Conservation (phyloP, 2,888 invertebrate species). For the Acleris sparsana region DNA sequence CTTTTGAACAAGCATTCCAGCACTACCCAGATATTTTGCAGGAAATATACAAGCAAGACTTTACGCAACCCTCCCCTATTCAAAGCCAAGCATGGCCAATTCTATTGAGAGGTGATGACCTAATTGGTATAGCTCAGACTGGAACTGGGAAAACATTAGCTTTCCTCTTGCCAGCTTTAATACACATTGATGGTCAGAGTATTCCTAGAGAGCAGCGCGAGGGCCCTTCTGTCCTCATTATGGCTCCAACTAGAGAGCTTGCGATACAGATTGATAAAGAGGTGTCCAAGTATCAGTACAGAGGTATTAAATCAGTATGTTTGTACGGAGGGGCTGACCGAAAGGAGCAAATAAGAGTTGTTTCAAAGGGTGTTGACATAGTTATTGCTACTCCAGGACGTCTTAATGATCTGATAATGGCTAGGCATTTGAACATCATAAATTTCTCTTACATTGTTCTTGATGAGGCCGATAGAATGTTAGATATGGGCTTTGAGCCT, state of each 20-base stretch:
- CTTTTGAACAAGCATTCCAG: constrained; percentile 92
- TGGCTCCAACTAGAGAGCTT: constrained; percentile 96
- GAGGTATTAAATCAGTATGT: constrained; percentile 93
- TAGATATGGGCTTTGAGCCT: constrained; percentile 94
- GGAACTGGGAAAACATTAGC: constrained; percentile 98
- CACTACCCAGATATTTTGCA: constrained; percentile 92
- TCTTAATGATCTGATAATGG: constrained; percentile 93
- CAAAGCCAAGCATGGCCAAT: constrained; percentile 98
- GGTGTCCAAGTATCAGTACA: constrained; percentile 94
- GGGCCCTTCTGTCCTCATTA: constrained; percentile 93
- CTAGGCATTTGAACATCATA: constrained; percentile 88
- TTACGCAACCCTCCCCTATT: constrained; percentile 93
- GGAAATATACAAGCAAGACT: constrained; percentile 92
- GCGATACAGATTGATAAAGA: constrained; percentile 97
- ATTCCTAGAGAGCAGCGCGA: constrained; percentile 87
- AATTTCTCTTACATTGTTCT: constrained; percentile 94
- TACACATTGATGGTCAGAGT: constrained; percentile 95
- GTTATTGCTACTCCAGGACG: constrained; percentile 98
- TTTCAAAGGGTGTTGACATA: constrained; percentile 94
- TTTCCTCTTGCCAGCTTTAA: constrained; percentile 95
- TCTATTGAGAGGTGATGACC: constrained; percentile 93
- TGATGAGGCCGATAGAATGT: constrained; percentile 96
- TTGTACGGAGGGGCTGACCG: constrained; percentile 96
- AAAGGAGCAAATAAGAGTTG: constrained; percentile 88
- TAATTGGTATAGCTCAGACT: constrained; percentile 98